Evolutionary conservation across 2,797 vertebrate genomes (phyloP), one percentile per base, ranked within the genome.

Genomic region (Enteromius anoplus): DNA sequence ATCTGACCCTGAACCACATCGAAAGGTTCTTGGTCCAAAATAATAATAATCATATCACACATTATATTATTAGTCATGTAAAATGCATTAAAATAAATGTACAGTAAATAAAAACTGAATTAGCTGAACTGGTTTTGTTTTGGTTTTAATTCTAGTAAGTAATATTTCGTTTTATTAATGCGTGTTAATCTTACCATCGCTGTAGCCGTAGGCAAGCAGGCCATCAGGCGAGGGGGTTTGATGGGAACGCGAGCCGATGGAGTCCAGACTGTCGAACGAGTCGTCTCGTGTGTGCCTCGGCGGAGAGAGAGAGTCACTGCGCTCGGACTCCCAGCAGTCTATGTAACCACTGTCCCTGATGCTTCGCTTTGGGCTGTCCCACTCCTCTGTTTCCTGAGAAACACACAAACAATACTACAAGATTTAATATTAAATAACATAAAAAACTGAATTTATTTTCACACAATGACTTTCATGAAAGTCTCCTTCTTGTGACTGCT

Each of bases 261-360:
- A 99, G 93, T 99, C 98, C 95, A 99, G 96, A 65, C 98, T 99
- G 96, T 99, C 98, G 85, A 99, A 98, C 80, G 98, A 99, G 91
- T 99, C 97, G 95, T 99, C 97, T 85, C 97, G 93, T 84, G 95
- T 94, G 86, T 98, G 98, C 64, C 95, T 96, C 45, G 97, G 97
- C 0, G 98, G 97, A 1, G 98, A 99, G 10, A 99, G 96, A 8
- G 98, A 99, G 89, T 98, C 97, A 0, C 97, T 99, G 92, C 98
- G 97, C 85, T 99, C 97, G 0, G 97, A 98, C 89, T 99, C 98
- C 97, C 98, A 99, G 93, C 97, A 97, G 93, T 99, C 98, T 79
- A 99, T 95, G 82, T 99, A 99, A 89, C 98, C 98, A 0, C 98
- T 99, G 95, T 99, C 98, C 49, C 98, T 96, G 88, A 98, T 96